Evolutionary conservation across 2,888 invertebrate genomes (phyloP), one percentile per base, ranked within the genome.

Genomic region (Macrophya alboannulata): DNA sequence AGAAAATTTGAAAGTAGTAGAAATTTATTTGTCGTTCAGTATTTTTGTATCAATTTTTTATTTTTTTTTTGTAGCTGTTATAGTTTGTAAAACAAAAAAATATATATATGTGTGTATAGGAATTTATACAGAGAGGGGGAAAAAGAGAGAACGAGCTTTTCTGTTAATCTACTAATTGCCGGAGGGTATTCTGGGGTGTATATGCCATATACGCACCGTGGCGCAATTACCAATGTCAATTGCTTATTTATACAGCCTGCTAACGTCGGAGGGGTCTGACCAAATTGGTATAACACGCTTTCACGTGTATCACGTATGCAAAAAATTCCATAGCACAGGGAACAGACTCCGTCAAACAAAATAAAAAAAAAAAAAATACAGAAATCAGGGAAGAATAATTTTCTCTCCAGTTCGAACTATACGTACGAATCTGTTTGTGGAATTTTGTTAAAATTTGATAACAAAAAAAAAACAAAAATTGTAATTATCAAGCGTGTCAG

Each of bases 221-320:
- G 51, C 51, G 17, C 51, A 55, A 55, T 55, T 55, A 55, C 51
- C 51, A 55, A 55, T 55, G 51, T 55, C 51, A 55, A 55, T 55
- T 55, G 51, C 51, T 55, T 55, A 55, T 55, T 55, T 55, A 55
- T 55, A 55, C 51, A 55, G 17, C 17, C 51, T 17, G 51, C 51
- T 55, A 15, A 55, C 51, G 51, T 17, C 51, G 51, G 51, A 55
- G 51, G 51, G 51, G 51, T 55, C 17, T 55, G 51, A 55, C 51
- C 51, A 31, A 31, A 55, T 55, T 55, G 51, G 51, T 55, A 55
- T 55, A 17, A 55, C 51, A 55, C 51, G 51, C 17, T 12, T 55
- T 55, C 3, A 31, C 17, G 17, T 55, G 51, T 55, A 55, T 15
- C 9, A 4, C 15, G 43, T 6, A 6, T 9, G 17, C 12, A 17